Conservation (phyloP, 2,888 invertebrate genomes). For the Drosophila lutescens region DNA sequence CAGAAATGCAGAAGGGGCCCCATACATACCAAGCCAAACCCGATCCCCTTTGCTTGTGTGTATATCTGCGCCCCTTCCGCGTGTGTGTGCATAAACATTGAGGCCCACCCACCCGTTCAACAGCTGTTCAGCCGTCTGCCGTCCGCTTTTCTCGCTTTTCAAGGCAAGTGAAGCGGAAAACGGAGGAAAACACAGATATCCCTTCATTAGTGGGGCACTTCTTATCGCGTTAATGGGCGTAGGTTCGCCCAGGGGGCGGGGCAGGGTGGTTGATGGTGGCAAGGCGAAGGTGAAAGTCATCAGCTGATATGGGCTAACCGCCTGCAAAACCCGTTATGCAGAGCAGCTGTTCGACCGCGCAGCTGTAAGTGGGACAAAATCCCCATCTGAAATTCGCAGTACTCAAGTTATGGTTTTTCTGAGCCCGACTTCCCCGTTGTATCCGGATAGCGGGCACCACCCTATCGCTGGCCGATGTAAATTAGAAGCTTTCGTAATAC, state of each 20-base stretch:
- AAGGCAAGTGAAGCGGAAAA: not conserved
- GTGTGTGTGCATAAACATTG: slow-evolving; percentile 34
- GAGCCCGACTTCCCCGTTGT: slow-evolving; percentile 13
- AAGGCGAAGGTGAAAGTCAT: slow-evolving; percentile 77
- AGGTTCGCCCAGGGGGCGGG: slow-evolving; percentile 1
- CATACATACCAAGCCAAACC: not conserved
- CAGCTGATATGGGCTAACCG: slow-evolving; percentile 54
- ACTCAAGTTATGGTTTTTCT: not conserved
- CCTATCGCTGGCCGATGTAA: slow-evolving; percentile 14
- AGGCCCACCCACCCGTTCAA: slow-evolving; percentile 15
- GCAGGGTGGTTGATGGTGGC: slow-evolving; percentile 25
- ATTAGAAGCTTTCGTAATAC: not conserved
- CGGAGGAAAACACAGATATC: not conserved
- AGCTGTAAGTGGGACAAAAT: slow-evolving; percentile 30
- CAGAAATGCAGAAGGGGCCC: slow-evolving; percentile 7
- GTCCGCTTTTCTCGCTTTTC: slow-evolving; percentile 3
- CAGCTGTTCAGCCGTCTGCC: slow-evolving; percentile 25
- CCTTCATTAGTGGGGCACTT: not conserved
- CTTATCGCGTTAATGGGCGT: slow-evolving; percentile 21
- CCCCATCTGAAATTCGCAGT: slow-evolving; percentile 1
- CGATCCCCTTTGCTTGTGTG: slow-evolving; percentile 8
- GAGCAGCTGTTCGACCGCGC: slow-evolving; percentile 29
- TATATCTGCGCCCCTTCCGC: slow-evolving; percentile 16
- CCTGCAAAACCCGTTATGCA: slow-evolving; percentile 37
- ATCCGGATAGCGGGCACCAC: slow-evolving; percentile 10